Base-by-base conservation (phyloP, 1,140 invertebrate genomes). In the Diorhabda elongata region DNA sequence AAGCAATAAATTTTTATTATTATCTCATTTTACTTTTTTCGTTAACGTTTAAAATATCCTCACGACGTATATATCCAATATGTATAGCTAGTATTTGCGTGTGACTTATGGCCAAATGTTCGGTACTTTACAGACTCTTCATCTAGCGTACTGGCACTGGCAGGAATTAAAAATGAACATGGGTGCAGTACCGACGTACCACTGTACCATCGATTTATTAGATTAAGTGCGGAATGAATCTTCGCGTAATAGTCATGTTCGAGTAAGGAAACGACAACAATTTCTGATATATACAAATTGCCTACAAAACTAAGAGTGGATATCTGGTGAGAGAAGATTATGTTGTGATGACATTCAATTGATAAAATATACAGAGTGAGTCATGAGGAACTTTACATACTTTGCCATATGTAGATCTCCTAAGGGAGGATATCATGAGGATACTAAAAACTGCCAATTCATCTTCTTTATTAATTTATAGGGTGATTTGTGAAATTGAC, bases 231-330 rank as follows among this genome's bases (percentile, higher is more conserved):
- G 2, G 61, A 62, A 62, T 62, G 61, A 62, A 62, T 62, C 61
- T 47, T 44, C 42, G 43, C 44, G 61, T 62, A 44, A 44, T 62
- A 44, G 43, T n/a, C n/a, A 44, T 62, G 61, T 60, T 60, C 58
- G 26, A 7, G 58, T 62, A 62, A 62, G 11, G 44, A 62, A 62
- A 62, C 61, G 61, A 11, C 44, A 42, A 5, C 42, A 44, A 60
- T 62, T 62, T 44, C 61, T 62, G 61, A 62, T 44, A 62, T 43
- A 44, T 62, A 62, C 61, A 62, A 62, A 62, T 62, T 62, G 61
- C 43, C 11, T 62, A 62, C 61, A 62, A 62, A 44, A 44, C 42
- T 4, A 7, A 62, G 44, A 62, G 11, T 44, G 42, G 42, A 44
- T 62, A 47, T 44, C 44, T 62, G 43, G 44, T 44, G 2, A 62